Percentiles rank a stretch among this genome's conserved stretches.
Conservation (phyloP, 2,797 vertebrate genomes). For the Gallirallus australis region DNA sequence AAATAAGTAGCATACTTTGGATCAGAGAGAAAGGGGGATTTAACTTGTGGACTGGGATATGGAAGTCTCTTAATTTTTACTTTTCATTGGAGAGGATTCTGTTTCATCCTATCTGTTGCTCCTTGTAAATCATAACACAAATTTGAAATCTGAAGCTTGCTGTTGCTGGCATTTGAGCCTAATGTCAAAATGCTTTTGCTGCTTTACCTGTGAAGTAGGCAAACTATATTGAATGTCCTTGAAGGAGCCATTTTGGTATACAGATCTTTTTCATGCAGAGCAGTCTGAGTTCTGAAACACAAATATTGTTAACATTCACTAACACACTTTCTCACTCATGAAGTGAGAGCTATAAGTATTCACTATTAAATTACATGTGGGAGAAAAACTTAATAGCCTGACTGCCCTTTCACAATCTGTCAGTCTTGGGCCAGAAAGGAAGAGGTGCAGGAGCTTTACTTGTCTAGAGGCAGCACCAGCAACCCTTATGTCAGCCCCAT, state of each 20-base stretch:
- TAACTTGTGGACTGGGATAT: not conserved
- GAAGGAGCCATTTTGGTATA: not conserved
- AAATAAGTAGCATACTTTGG: not conserved
- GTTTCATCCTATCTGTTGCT: not conserved
- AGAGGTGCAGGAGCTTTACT: not conserved
- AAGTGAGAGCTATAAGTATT: not conserved
- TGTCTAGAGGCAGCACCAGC: not conserved
- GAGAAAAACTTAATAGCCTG: not conserved
- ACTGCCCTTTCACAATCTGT: not conserved
- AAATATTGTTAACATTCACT: not conserved
- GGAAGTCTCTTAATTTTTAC: not conserved
- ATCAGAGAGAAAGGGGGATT: not conserved
- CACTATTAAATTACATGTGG: not conserved
- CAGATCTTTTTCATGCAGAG: not conserved
- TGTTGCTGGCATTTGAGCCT: constrained; percentile 42
- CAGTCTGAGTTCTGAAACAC: not conserved
- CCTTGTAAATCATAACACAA: constrained; percentile 7
- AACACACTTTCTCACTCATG: not conserved
- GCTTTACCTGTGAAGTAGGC: constrained; percentile 40
- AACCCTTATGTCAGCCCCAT: accelerated
- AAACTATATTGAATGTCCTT: constrained; percentile 46
- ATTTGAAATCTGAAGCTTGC: constrained; percentile 54
- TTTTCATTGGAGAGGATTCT: constrained; percentile 2
- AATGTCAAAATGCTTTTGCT: constrained; percentile 57
- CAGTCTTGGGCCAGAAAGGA: not conserved